Conservation (phyloP, 2,888 invertebrate species). For the Tenthredo notha region DNA sequence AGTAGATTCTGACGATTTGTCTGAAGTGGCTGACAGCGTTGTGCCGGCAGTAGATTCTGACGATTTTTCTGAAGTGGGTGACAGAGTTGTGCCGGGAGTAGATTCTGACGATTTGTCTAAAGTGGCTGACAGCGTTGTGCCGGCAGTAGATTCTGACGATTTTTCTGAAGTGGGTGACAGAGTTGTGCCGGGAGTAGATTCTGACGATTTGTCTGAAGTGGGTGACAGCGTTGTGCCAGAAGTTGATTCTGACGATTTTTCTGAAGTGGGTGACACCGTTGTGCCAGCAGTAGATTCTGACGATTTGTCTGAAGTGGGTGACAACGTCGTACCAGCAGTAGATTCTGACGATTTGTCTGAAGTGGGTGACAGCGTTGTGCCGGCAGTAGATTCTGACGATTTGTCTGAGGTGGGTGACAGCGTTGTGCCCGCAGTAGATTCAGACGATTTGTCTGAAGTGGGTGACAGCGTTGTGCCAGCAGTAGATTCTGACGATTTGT, state of each 20-base stretch:
- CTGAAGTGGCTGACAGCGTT: not conserved
- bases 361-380: conserved; percentile 54
- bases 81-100: not conserved
- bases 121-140: conserved; percentile 54
- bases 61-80: not conserved
- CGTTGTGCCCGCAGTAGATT: conserved; percentile 51
- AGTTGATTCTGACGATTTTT: not conserved
- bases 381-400: conserved; percentile 41
- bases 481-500: conserved; percentile 52
- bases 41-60: not conserved
- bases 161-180: too few species aligned
- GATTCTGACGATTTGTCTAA: conserved; percentile 54
- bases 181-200: not conserved
- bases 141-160: not conserved
- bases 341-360: conserved; percentile 54
- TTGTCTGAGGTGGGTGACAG: conserved; percentile 40
- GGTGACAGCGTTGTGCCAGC: conserved; percentile 54
- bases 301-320: conserved; percentile 52
- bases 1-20: too few species aligned
- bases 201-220: not conserved
- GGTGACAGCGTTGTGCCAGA: not conserved
- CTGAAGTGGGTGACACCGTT: not conserved
- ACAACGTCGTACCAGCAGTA: conserved; percentile 43
- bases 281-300: not conserved
- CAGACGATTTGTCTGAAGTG: not conserved